Conservation (phyloP, 2,113 vertebrate species). For the Vulpes lagopus region DNA sequence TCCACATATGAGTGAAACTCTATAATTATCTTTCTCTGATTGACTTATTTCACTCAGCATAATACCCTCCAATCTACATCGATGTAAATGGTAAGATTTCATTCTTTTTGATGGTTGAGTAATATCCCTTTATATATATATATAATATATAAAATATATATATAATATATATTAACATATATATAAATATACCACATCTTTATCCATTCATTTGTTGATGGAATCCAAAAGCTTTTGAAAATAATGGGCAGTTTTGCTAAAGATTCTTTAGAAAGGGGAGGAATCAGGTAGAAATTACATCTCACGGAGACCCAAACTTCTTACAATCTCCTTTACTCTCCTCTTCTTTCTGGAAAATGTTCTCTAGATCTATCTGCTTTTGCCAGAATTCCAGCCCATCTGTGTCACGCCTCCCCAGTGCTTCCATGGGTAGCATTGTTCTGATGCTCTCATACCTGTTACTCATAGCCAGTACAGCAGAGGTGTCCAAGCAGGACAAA, state of each 20-base stretch:
- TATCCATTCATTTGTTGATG: neutral
- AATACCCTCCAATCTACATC: neutral
- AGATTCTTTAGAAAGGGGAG: neutral
- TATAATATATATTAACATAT: neutral
- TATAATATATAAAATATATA: too few relatives aligned
- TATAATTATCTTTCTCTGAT: neutral
- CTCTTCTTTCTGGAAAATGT: neutral
- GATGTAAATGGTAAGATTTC: neutral
- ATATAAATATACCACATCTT: neutral
- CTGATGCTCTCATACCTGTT: neutral
- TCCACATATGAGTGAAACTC: neutral
- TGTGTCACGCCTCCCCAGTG: fast-evolving
- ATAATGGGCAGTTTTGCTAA: neutral
- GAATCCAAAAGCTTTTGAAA: neutral
- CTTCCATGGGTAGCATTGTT: fast-evolving
- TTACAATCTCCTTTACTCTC: neutral
- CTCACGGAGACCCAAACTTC: neutral
- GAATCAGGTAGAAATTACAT: neutral
- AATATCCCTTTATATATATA: neutral
- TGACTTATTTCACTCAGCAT: neutral
- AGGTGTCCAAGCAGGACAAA: neutral
- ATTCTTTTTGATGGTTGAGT: neutral
- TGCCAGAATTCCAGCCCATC: neutral
- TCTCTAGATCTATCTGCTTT: neutral
- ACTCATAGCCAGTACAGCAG: neutral